phyloP scores from a whole-genome alignment of 2,888 invertebrate species.

The Dorcus hopei region DNA sequence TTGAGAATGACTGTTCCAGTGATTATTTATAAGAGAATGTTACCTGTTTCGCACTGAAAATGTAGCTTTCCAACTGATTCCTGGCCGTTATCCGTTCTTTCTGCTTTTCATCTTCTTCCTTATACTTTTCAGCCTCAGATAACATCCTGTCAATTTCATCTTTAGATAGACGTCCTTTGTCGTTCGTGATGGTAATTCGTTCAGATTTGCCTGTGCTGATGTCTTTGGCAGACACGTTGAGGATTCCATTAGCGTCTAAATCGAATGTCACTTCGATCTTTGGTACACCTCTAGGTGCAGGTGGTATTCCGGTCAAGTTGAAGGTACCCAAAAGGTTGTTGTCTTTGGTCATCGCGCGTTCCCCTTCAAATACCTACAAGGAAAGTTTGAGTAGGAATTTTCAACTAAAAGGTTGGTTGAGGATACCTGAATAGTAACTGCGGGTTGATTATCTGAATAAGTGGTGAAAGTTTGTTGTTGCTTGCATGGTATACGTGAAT shows the following conservation, averaged over 20 bases:
- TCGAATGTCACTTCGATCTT: conserved; percentile 81
- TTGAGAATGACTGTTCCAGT: too few species aligned
- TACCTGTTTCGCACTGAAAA: conserved; percentile 67
- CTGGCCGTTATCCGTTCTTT: conserved; percentile 66
- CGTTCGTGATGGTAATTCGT: conserved; percentile 82
- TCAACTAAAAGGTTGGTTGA: not conserved
- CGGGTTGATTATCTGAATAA: conserved; percentile 88
- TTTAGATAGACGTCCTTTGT: conserved; percentile 79
- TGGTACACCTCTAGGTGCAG: conserved; percentile 77
- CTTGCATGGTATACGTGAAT: conserved; percentile 76
- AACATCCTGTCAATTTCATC: conserved; percentile 87
- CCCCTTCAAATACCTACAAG: conserved; percentile 73
- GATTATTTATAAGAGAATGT: too few species aligned
- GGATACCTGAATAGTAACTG: conserved; percentile 74
- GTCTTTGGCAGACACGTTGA: conserved; percentile 76
- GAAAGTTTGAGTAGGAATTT: not conserved
- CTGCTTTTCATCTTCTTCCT: conserved; percentile 70
- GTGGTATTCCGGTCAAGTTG: conserved; percentile 78
- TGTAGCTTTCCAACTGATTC: conserved; percentile 75
- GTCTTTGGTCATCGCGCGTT: conserved; percentile 86
- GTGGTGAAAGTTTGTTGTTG: conserved; percentile 82
- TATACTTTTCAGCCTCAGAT: conserved; percentile 74
- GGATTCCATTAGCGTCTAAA: conserved; percentile 85
- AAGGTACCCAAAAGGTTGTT: conserved; percentile 83
- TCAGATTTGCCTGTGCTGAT: conserved; percentile 72